A percentile compares a stretch with the other conserved stretches of the same genome.
phyloP scores from a whole-genome alignment of 1,140 invertebrate genomes.

The Drosophila pruinosa region DNA sequence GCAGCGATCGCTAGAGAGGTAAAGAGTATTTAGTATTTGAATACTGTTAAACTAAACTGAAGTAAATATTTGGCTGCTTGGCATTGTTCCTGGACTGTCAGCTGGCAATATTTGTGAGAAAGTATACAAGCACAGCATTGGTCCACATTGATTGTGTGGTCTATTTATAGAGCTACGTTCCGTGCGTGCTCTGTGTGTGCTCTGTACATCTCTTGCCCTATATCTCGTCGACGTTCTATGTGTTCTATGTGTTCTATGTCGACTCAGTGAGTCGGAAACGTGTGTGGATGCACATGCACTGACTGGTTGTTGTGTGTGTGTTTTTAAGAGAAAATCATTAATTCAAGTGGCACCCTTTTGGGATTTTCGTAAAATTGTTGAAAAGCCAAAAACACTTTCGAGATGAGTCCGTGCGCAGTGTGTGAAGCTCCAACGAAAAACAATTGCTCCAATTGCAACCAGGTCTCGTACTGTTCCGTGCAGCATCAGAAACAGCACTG shows the following conservation, averaged over 20 bases:
- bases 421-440: conserved; percentile 66
- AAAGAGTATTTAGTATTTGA: not conserved
- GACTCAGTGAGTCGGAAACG: conserved; percentile 29
- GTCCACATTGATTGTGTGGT: conserved; percentile 42
- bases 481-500: conserved; percentile 90
- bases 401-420: conserved; percentile 67
- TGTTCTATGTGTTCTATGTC: conserved; percentile 12
- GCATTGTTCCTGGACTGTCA: not conserved
- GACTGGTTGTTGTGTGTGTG: not conserved
- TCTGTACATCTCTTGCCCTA: conserved; percentile 29
- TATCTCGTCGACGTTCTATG: conserved; percentile 19
- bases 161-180: conserved; percentile 61
- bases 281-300: conserved; percentile 19
- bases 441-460: conserved; percentile 88
- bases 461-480: conserved; percentile 88
- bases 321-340: conserved; percentile 36
- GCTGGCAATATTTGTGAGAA: conserved; percentile 4
- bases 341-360: conserved; percentile 14
- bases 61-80: not conserved
- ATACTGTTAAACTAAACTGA: not conserved
- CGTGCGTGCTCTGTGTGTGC: conserved; percentile 2
- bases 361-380: not conserved
- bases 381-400: not conserved
- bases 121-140: conserved; percentile 30
- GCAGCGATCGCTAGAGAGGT: not conserved